These are phyloP conservation scores for Protodeltote pygarga DNA, from an alignment of 2,888 invertebrate genomes.

Conservation along the genomic window DNA sequence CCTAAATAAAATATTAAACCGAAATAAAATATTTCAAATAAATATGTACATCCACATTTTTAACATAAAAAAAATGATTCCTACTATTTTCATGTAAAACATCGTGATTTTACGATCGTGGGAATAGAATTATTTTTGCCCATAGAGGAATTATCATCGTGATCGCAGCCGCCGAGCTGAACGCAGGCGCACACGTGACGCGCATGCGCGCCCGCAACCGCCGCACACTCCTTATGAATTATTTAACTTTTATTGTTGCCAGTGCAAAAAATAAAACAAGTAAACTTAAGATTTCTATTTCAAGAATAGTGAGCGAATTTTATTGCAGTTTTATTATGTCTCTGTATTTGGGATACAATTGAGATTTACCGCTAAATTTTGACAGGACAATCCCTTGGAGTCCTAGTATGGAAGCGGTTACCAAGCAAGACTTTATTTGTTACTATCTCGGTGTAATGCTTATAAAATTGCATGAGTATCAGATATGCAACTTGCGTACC, in stretches of 20 bases:
- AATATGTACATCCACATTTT: conserved; percentile 1
- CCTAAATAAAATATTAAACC: too few species aligned
- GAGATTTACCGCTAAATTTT: conserved; percentile 56
- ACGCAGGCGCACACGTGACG: conserved; percentile 73
- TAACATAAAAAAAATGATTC: conserved; percentile 24
- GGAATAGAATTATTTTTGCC: conserved; percentile 79
- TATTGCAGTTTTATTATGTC: conserved; percentile 75
- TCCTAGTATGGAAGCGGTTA: conserved; percentile 37
- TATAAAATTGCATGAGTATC: conserved; percentile 35
- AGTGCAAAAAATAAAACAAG: conserved; percentile 74
- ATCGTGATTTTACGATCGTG: conserved; percentile 81
- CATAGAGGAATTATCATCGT: conserved; percentile 69
- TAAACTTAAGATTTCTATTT: conserved; percentile 74
- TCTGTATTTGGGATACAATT: conserved; percentile 78
- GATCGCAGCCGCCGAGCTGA: conserved; percentile 67
- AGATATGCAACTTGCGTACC: conserved; percentile 16
- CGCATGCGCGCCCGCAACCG: conserved; percentile 66
- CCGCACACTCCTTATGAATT: conserved; percentile 77
- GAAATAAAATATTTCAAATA: background rate
- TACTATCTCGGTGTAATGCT: conserved; percentile 23
- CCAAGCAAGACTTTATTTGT: conserved; percentile 43
- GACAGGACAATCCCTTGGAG: conserved; percentile 48
- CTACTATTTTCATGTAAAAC: conserved; percentile 64
- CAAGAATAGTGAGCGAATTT: conserved; percentile 77
- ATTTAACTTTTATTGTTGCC: conserved; percentile 83